Conservation (phyloP, 2,797 vertebrate species). For the Meriones psammophilus region DNA sequence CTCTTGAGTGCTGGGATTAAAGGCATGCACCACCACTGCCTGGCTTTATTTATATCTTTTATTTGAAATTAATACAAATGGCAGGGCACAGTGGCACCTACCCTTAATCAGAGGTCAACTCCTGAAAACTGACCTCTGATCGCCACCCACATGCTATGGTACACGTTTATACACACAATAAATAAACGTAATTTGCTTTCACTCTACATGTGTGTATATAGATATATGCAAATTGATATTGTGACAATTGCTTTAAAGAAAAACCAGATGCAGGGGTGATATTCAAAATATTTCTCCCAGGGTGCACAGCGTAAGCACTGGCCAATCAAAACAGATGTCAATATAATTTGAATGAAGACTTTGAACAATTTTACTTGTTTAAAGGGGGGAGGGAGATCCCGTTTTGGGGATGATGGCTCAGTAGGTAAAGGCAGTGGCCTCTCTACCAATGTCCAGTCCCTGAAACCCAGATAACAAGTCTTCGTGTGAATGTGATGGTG, state of each 20-base stretch:
- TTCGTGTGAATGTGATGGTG: too few species aligned
- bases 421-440: background rate
- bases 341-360: too few species aligned
- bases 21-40: background rate
- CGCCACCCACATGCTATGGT: background rate
- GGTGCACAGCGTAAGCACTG: conserved; percentile 1
- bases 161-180: background rate
- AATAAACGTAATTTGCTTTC: background rate
- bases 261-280: conserved; percentile 48
- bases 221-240: conserved; percentile 25
- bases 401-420: background rate
- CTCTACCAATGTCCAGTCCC: background rate
- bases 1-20: background rate
- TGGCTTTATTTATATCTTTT: background rate
- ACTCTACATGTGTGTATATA: background rate
- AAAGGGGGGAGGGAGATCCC: too few species aligned
- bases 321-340: conserved; percentile 50
- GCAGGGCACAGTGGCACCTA: background rate
- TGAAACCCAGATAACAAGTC: background rate
- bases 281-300: conserved; percentile 72
- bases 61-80: background rate
- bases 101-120: background rate
- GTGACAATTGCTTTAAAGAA: conserved; percentile 40
- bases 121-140: background rate
- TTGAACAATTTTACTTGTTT: too few species aligned